Percentiles rank a stretch among this genome's conserved stretches.
Conservation (phyloP, 2,888 invertebrate genomes). For the Papilio demoleus region DNA sequence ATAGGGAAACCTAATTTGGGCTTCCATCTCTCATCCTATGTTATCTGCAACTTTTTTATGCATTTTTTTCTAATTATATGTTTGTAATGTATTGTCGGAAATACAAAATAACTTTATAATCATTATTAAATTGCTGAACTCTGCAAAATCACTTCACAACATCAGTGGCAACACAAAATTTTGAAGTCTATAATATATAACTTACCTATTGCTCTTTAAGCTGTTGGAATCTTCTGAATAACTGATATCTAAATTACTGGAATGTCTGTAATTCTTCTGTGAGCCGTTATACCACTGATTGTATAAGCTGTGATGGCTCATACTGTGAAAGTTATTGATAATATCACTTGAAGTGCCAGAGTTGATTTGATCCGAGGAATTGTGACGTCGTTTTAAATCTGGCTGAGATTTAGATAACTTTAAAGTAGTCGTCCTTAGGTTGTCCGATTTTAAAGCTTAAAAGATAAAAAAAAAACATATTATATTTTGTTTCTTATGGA, state of each 20-base stretch:
- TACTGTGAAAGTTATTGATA: slow-evolving; percentile 69
- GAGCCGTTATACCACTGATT: slow-evolving; percentile 70
- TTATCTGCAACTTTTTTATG: no score
- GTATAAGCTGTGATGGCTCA: slow-evolving; percentile 73
- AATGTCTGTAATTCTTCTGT: slow-evolving; percentile 65
- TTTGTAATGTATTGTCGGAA: no score
- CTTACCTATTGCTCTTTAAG: slow-evolving; percentile 85
- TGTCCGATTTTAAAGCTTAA: slow-evolving; percentile 67
- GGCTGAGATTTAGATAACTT: slow-evolving; percentile 76
- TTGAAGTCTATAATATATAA: no score
- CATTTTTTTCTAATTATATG: no score
- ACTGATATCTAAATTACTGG: slow-evolving; percentile 78
- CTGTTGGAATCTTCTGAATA: slow-evolving; percentile 88
- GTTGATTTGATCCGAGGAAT: slow-evolving; percentile 74
- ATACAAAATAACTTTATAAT: no score
- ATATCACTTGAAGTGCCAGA: slow-evolving; percentile 58
- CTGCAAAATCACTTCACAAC: neutral
- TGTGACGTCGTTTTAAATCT: slow-evolving; percentile 83
- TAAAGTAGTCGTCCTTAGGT: slow-evolving; percentile 65
- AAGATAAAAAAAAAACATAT: slow-evolving; percentile 38
- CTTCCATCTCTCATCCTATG: no score
- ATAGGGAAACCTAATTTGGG: no score
- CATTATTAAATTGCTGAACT: no score
- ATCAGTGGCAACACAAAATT: neutral
- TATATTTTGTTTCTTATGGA: no score